phyloP scores from a whole-genome alignment of 2,113 vertebrate species.

The Malaclemys terrapin region DNA sequence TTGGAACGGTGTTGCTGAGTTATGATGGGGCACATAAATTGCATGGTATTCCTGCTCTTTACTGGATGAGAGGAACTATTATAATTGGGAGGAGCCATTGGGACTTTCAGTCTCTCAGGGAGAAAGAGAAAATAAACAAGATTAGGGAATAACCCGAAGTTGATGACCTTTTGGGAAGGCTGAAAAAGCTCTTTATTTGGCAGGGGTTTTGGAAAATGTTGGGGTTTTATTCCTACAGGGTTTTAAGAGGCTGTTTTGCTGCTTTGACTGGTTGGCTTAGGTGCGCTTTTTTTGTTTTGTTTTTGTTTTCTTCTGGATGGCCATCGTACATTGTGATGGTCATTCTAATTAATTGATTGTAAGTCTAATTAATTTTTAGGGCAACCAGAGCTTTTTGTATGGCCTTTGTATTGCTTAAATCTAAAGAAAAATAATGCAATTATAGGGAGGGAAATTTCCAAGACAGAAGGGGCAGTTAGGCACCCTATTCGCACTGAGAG shows the following conservation, averaged over 20 bases:
- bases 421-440: background rate
- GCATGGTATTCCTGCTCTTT: background rate
- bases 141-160: background rate
- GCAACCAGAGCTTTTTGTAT: background rate
- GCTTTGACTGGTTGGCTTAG: background rate
- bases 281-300: background rate
- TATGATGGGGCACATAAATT: background rate
- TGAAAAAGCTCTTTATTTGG: background rate
- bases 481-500: background rate
- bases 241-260: background rate
- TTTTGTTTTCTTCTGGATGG: background rate
- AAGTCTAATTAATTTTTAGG: background rate
- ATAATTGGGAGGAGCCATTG: background rate
- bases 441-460: background rate
- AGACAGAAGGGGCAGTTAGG: background rate
- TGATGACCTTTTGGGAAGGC: background rate
- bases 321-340: background rate
- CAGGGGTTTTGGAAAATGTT: background rate
- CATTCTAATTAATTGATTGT: background rate
- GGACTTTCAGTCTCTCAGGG: background rate
- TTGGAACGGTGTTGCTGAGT: background rate
- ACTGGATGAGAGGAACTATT: background rate
- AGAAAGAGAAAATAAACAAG: rapidly evolving
- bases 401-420: background rate
- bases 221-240: background rate